Evolutionary conservation across 2,113 vertebrate species (phyloP).

Genomic region (Piaya cayana): DNA sequence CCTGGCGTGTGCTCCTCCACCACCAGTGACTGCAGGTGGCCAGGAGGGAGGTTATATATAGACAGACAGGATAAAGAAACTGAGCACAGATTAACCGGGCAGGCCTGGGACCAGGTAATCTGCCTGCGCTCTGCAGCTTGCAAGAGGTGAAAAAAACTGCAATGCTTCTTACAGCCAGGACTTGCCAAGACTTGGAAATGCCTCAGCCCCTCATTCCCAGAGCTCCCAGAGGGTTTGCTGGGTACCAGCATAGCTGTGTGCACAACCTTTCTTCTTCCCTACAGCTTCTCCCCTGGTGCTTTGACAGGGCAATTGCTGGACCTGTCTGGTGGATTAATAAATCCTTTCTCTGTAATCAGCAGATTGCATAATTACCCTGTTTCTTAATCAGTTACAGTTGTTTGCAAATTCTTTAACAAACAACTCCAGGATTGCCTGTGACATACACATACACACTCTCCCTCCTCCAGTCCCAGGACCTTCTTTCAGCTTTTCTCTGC

Average conservation of each 20-base stretch:
- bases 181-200: not conserved
- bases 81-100: slow-evolving; percentile 1
- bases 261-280: not conserved
- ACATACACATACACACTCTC: not conserved
- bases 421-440: not conserved
- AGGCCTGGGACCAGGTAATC: not conserved
- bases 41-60: not conserved
- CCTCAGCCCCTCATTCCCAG: not conserved
- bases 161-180: not conserved
- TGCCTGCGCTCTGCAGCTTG: not conserved
- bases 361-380: not conserved
- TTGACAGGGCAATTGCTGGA: not conserved
- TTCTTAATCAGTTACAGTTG: not conserved
- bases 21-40: accelerated
- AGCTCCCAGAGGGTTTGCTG: not conserved
- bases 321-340: not conserved
- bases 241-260: too few species aligned
- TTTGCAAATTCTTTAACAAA: not conserved
- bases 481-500: not conserved
- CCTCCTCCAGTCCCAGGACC: not conserved
- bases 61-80: slow-evolving; percentile 8
- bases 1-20: not conserved
- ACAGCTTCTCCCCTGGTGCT: not conserved
- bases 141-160: not conserved
- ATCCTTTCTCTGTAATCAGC: not conserved